These are phyloP conservation scores for Lobophora halterata DNA, from an alignment of 2,888 invertebrate genomes.

Conservation along the genomic window DNA sequence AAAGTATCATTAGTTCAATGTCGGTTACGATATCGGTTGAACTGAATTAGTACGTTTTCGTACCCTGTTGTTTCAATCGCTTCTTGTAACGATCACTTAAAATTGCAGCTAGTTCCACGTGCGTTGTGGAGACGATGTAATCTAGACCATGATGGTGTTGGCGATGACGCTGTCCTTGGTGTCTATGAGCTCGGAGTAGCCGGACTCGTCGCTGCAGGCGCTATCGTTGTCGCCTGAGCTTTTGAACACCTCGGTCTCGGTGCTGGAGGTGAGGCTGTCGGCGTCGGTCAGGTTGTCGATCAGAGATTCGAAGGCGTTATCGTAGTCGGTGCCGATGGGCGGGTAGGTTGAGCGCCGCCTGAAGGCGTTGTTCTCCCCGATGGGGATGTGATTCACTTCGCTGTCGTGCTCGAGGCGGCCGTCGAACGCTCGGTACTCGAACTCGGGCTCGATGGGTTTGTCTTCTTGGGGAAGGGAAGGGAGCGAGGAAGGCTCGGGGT, in stretches of 20 bases:
- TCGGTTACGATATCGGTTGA: slow-evolving; percentile 15
- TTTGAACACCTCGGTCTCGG: slow-evolving; percentile 74
- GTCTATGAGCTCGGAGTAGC: slow-evolving; percentile 90
- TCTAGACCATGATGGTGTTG: slow-evolving; percentile 70
- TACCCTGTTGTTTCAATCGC: slow-evolving; percentile 56
- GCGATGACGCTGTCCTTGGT: slow-evolving; percentile 73
- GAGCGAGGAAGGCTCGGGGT: slow-evolving; percentile 76
- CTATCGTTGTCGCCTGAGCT: slow-evolving; percentile 85
- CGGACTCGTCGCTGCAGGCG: slow-evolving; percentile 94
- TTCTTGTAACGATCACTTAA: slow-evolving; percentile 26
- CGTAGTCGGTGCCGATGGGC: slow-evolving; percentile 57
- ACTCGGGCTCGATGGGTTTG: slow-evolving; percentile 53
- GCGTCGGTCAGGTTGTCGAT: slow-evolving; percentile 66
- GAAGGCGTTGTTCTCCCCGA: slow-evolving; percentile 71
- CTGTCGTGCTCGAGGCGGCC: too few relatives aligned
- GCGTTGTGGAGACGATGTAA: slow-evolving; percentile 18
- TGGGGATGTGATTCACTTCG: slow-evolving; percentile 72
- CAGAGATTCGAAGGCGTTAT: slow-evolving; percentile 66
- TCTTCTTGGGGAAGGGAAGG: slow-evolving; percentile 70
- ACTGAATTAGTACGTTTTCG: slow-evolving; percentile 50
- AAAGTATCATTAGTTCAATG: slow-evolving; percentile 10
- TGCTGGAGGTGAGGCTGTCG: slow-evolving; percentile 64
- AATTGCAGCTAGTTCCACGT: slow-evolving; percentile 22
- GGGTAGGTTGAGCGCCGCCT: slow-evolving; percentile 72
- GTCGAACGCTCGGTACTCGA: slow-evolving; percentile 48